These are phyloP conservation scores for Drosophila triauraria DNA, from an alignment of 1,140 invertebrate genomes.

Conservation along the genomic window DNA sequence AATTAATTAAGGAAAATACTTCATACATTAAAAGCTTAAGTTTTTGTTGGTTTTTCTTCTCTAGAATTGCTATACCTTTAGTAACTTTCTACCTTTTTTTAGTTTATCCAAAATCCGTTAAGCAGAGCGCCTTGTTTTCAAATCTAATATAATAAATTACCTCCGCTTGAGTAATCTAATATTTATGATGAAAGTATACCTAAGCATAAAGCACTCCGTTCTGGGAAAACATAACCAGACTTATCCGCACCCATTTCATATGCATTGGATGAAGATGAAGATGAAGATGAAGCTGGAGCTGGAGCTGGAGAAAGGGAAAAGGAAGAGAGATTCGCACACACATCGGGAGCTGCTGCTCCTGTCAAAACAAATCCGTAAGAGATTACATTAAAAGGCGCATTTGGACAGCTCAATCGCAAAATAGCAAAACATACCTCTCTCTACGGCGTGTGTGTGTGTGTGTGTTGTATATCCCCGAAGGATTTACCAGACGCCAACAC, in stretches of 20 bases:
- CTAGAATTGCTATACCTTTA: neutral
- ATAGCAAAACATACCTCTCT: constrained; percentile 54
- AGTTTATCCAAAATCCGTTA: neutral
- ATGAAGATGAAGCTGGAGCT: constrained; percentile 1
- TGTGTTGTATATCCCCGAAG: constrained; percentile 55
- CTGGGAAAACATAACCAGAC: constrained; percentile 37
- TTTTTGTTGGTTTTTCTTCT: too few relatives aligned
- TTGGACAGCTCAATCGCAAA: constrained; percentile 80
- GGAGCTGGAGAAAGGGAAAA: neutral
- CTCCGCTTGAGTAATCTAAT: constrained; percentile 75
- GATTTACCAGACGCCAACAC: constrained; percentile 63
- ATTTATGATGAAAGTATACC: constrained; percentile 74
- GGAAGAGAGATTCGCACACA: neutral
- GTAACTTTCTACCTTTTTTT: neutral
- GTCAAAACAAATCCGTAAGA: constrained; percentile 83
- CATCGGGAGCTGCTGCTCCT: constrained; percentile 40
- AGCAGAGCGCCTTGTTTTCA: constrained; percentile 33
- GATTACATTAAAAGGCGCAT: constrained; percentile 82
- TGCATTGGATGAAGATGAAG: constrained; percentile 60
- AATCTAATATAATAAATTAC: constrained; percentile 81
- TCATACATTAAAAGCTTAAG: too few relatives aligned
- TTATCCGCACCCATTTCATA: constrained; percentile 55
- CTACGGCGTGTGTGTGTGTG: neutral
- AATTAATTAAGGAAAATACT: too few relatives aligned
- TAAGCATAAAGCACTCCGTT: constrained; percentile 43